Conservation (phyloP, 2,797 vertebrate species). For the Manis pentadactyla region DNA sequence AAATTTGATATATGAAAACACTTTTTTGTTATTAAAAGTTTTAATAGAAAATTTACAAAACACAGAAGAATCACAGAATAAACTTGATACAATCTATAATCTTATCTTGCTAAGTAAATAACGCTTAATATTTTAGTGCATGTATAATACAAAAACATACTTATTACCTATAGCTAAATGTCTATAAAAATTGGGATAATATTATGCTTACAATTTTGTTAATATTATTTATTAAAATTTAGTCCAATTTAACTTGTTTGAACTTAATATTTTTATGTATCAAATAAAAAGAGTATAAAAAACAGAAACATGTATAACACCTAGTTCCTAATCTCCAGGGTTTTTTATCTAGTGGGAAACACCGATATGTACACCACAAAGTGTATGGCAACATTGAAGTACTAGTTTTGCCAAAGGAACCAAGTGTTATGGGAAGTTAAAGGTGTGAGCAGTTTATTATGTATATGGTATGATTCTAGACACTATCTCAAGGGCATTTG, state of each 20-base stretch:
- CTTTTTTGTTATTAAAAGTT: background rate
- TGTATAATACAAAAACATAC: background rate
- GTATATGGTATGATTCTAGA: background rate
- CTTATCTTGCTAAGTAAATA: background rate
- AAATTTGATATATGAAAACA: background rate
- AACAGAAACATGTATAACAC: background rate
- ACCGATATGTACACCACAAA: background rate
- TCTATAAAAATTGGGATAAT: background rate
- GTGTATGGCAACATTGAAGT: background rate
- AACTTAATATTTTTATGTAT: background rate
- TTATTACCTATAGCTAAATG: background rate
- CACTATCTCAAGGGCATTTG: background rate
- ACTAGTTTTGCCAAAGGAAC: background rate
- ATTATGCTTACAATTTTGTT: background rate
- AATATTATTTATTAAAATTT: background rate
- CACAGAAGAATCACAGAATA: background rate
- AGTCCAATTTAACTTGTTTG: background rate
- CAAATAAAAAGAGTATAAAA: background rate
- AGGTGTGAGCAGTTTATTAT: background rate
- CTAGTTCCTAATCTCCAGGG: background rate
- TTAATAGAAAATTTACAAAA: background rate
- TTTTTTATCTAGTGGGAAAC: background rate
- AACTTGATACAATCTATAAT: background rate
- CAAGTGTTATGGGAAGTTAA: background rate
- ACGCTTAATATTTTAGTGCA: background rate